These are phyloP conservation scores for Leptosomus discolor DNA, from an alignment of 2,113 vertebrate genomes.

Conservation along the genomic window DNA sequence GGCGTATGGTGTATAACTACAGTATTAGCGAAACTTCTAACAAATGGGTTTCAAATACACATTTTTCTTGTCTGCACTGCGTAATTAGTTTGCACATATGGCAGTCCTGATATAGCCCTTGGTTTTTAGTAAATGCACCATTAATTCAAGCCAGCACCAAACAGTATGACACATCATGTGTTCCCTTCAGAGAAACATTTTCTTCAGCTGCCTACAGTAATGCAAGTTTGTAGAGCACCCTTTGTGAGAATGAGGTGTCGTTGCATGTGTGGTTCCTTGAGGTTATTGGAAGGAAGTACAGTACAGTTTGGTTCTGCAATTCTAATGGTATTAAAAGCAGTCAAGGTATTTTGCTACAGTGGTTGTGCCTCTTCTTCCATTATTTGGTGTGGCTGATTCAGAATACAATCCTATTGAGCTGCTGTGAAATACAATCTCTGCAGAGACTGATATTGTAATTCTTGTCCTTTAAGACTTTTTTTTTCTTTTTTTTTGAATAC, in stretches of 20 bases:
- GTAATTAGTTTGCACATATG: constrained; percentile 60
- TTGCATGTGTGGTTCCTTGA: constrained; percentile 58
- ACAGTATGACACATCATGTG: constrained; percentile 20
- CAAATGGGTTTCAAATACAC: constrained; percentile 51
- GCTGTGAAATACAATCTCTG: not conserved
- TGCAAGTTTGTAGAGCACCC: constrained; percentile 42
- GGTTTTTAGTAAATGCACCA: constrained; percentile 62
- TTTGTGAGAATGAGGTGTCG: constrained; percentile 69
- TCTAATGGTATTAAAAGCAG: constrained; percentile 67
- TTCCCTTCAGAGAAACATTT: constrained; percentile 30
- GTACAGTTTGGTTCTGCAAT: constrained; percentile 68
- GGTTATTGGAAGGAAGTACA: constrained; percentile 67
- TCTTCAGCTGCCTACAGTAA: constrained; percentile 71
- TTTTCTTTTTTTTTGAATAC: not conserved
- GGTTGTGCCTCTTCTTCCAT: constrained; percentile 38
- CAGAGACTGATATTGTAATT: not conserved
- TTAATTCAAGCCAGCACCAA: constrained; percentile 70
- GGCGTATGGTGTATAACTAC: constrained; percentile 75
- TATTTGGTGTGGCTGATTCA: not conserved
- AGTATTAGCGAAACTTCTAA: constrained; percentile 75
- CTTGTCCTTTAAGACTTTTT: not conserved
- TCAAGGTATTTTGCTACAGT: constrained; percentile 81
- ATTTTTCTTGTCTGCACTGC: constrained; percentile 55
- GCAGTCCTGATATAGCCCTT: constrained; percentile 65
- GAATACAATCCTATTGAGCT: not conserved